These are phyloP conservation scores for Pteropus alecto DNA, from an alignment of 2,113 vertebrate genomes.

Conservation along the genomic window DNA sequence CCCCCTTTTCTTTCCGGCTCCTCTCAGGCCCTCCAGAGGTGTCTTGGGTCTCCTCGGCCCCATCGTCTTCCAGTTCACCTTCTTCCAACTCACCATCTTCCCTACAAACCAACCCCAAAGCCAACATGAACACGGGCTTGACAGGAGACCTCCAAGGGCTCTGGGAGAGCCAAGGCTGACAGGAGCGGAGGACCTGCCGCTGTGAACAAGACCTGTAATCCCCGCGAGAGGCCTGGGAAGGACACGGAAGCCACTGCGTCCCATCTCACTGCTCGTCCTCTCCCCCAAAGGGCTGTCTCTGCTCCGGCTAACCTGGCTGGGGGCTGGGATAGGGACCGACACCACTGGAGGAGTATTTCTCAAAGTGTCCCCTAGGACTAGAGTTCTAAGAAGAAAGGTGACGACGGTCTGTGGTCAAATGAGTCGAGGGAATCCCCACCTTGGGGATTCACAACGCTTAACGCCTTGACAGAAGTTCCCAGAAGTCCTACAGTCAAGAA, in stretches of 20 bases:
- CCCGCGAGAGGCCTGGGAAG: neutral
- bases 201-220: fast-evolving
- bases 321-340: neutral
- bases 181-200: neutral
- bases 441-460: neutral
- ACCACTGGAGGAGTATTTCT: neutral
- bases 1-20: slow-evolving; percentile 84
- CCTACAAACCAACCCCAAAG: slow-evolving; percentile 76
- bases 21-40: slow-evolving; percentile 57
- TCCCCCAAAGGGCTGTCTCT: neutral
- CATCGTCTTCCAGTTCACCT: slow-evolving; percentile 94
- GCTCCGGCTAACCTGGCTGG: neutral
- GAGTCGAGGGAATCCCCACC: neutral
- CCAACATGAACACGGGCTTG: neutral
- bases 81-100: slow-evolving; percentile 97
- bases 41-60: slow-evolving; percentile 85
- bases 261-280: fast-evolving
- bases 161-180: neutral
- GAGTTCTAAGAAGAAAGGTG: neutral
- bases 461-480: neutral
- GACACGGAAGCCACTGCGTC: neutral
- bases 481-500: neutral
- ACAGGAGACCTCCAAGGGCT: neutral
- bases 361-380: neutral
- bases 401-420: neutral